phyloP scores from a whole-genome alignment of 2,797 vertebrate genomes.

The Thalassophryne amazonica region DNA sequence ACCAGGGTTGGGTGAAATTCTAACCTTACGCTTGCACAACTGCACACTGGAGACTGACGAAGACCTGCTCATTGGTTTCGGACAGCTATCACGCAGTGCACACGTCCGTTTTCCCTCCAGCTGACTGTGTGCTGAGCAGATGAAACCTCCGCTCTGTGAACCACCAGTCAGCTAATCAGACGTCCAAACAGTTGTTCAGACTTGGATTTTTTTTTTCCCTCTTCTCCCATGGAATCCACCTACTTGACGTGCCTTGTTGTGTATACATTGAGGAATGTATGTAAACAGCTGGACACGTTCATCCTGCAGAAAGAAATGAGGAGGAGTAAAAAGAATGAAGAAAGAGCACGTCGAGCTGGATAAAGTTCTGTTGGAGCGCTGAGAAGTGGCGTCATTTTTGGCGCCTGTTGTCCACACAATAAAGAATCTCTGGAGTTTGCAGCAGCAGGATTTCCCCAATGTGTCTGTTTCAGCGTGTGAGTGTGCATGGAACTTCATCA shows the following conservation, averaged over 20 bases:
- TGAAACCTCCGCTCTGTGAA: conserved; percentile 14
- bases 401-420: not conserved
- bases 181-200: conserved; percentile 3
- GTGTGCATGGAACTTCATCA: conserved; percentile 36
- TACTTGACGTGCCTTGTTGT: not conserved
- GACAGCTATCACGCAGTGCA: too few species aligned
- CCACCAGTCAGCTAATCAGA: conserved; percentile 21
- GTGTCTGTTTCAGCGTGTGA: conserved; percentile 25
- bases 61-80: not conserved
- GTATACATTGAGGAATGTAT: not conserved
- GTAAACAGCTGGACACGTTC: not conserved
- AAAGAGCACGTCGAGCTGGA: too few species aligned
- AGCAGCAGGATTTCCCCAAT: conserved; percentile 14
- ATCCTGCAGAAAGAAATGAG: not conserved
- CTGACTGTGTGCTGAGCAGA: conserved; percentile 20
- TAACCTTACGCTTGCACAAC: conserved; percentile 59
- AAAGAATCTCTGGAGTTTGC: conserved; percentile 15
- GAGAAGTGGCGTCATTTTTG: not conserved
- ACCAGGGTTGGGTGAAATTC: conserved; percentile 73
- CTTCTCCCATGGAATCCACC: too few species aligned
- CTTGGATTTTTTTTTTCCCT: not conserved
- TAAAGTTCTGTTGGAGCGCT: not conserved
- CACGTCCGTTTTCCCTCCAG: too few species aligned
- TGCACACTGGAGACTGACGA: conserved; percentile 13
- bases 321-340: not conserved